A percentile compares a stretch with the other conserved stretches of the same genome.
Conservation (phyloP, 2,113 vertebrate species). For the Crocuta crocuta region DNA sequence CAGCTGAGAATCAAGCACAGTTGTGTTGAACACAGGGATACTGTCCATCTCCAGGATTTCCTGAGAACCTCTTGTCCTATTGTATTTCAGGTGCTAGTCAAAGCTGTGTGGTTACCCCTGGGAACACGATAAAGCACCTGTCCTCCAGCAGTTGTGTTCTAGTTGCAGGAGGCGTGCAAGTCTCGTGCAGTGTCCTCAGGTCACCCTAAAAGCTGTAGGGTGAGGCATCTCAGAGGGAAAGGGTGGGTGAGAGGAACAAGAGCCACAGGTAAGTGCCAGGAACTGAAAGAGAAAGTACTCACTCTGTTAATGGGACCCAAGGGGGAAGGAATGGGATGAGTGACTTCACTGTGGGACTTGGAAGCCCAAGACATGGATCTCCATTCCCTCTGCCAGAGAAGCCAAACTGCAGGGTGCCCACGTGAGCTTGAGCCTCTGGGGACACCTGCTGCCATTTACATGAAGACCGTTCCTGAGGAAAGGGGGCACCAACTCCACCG, state of each 20-base stretch:
- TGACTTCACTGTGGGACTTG: not conserved
- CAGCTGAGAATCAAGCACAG: not conserved
- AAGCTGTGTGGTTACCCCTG: not conserved
- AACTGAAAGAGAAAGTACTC: not conserved
- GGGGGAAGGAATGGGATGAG: not conserved
- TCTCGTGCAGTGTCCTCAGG: rapidly evolving
- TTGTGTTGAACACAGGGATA: not conserved
- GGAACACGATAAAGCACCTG: not conserved
- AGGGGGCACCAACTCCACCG: not conserved
- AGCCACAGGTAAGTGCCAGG: not conserved
- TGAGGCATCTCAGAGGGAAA: not conserved
- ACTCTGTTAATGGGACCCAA: rapidly evolving
- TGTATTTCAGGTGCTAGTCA: not conserved
- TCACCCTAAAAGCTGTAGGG: not conserved
- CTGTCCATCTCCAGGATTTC: not conserved
- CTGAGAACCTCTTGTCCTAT: not conserved
- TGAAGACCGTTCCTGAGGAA: not conserved
- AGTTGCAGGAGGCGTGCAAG: rapidly evolving
- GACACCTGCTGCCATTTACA: too few relatives aligned
- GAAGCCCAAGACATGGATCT: not conserved
- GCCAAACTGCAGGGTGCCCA: not conserved
- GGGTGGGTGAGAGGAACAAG: not conserved
- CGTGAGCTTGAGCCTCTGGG: not conserved
- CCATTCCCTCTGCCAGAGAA: not conserved
- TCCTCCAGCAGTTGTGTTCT: not conserved